Evolutionary conservation across 2,113 vertebrate species (phyloP).

Genomic region (Piprites chloris): DNA sequence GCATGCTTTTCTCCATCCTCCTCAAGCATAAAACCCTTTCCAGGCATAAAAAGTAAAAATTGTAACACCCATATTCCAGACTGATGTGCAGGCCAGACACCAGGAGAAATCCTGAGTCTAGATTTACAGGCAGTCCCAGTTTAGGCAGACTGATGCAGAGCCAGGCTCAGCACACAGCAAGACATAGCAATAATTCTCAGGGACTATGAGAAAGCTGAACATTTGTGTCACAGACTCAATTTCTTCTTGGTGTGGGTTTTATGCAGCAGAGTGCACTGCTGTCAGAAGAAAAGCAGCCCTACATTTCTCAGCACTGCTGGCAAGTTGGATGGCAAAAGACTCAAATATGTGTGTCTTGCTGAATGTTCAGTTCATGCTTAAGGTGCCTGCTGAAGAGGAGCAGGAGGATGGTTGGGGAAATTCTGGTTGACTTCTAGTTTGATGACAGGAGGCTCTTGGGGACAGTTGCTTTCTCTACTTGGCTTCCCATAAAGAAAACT

Average conservation of each 20-base stretch:
- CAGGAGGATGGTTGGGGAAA: neutral
- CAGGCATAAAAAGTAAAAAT: neutral
- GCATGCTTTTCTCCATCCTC: neutral
- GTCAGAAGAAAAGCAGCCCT: neutral
- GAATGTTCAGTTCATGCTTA: neutral
- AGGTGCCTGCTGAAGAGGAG: neutral
- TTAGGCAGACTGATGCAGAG: neutral
- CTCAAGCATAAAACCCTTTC: neutral
- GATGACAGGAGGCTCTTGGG: neutral
- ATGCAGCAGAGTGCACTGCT: neutral
- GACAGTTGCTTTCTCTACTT: neutral
- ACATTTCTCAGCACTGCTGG: neutral
- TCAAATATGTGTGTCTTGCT: neutral
- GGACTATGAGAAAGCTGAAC: neutral
- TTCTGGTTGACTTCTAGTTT: neutral
- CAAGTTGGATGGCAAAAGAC: neutral
- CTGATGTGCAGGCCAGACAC: neutral
- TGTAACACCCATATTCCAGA: no score
- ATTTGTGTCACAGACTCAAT: neutral
- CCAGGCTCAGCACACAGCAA: neutral
- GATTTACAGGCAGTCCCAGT: neutral
- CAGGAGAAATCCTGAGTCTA: neutral
- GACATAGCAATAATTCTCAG: neutral
- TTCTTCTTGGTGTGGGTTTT: neutral
- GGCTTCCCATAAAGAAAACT: neutral